Evolutionary conservation across 2,113 vertebrate species (phyloP), one percentile per base, ranked within the genome.

Genomic region (Planiliza haematocheilus): DNA sequence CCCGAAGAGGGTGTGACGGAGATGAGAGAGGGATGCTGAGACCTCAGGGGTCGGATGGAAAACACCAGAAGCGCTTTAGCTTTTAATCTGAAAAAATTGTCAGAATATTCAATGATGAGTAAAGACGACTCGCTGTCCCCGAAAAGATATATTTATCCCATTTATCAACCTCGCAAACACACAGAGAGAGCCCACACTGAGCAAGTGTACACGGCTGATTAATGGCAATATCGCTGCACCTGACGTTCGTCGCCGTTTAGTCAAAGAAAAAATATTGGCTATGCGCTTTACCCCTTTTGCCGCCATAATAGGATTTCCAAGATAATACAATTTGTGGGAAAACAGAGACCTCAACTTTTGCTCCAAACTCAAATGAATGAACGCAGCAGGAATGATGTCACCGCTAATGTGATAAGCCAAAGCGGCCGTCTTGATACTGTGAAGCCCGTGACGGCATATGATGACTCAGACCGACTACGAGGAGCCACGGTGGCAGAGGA

Each of bases 291-390:
- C 36, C 62, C 57, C 21, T 12, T n/a, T 52, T 21, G 38, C 37
- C 3, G 30, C 55, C 36, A 3, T 87, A 85, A 88, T 75, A 74
- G 11, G 48, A 88, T 89, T 86, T 82, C 18, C 2, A 48, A 82
- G 45, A 67, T 82, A 83, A 88, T 78, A 59, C n/a, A 38, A 86
- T 91, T 86, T 86, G 60, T 71, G 52, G 58, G 38, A 49, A 83
- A 87, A 72, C 46, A 8, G 48, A 70, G 70, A 74, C 73, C 37
- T 34, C 70, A 76, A 65, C 61, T 72, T 84, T 81, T 24, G 59
- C 39, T 62, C 53, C 36, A 73, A 75, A 76, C 70, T 81, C 10
- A 76, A 65, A 82, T 37, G 68, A 74, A 87, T 79, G 71, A 68
- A 63, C 2, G 43, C 49, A 52, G 42, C 38, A 70, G 66, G 58